These are phyloP conservation scores for Capricornis sumatraensis DNA, from an alignment of 2,113 vertebrate genomes.

Conservation along the genomic window DNA sequence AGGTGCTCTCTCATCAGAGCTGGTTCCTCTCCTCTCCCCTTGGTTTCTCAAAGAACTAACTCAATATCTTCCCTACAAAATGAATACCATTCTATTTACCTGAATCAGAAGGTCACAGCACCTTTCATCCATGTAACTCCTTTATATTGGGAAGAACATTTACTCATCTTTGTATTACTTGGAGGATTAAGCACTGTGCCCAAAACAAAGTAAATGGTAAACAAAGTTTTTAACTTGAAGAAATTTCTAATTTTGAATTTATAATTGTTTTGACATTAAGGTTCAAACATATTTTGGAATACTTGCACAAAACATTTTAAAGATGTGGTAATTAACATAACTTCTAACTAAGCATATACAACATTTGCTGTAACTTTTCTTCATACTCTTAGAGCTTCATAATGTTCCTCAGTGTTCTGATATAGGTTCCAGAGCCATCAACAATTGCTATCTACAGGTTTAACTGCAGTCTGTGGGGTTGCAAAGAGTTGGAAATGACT, in stretches of 20 bases:
- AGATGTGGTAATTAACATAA: not conserved
- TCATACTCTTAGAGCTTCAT: fast-evolving
- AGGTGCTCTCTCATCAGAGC: not conserved
- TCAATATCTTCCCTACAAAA: not conserved
- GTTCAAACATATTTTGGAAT: not conserved
- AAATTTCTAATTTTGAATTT: not conserved
- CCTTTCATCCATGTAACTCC: not conserved
- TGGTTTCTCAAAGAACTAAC: not conserved
- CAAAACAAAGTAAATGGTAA: not conserved
- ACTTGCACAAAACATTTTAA: not conserved
- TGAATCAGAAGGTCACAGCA: not conserved
- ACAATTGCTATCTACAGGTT: not conserved
- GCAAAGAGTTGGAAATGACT: not conserved
- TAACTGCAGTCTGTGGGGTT: not conserved
- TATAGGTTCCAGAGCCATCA: not conserved
- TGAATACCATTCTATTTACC: not conserved
- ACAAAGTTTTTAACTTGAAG: not conserved
- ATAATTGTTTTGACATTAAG: not conserved
- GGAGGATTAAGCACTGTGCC: not conserved
- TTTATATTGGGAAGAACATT: not conserved
- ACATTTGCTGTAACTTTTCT: not conserved
- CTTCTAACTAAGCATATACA: not conserved
- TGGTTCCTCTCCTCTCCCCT: not conserved
- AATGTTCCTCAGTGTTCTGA: not conserved
- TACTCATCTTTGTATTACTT: not conserved